Conservation (phyloP, 2,888 invertebrate species). For the Papilio protenor region DNA sequence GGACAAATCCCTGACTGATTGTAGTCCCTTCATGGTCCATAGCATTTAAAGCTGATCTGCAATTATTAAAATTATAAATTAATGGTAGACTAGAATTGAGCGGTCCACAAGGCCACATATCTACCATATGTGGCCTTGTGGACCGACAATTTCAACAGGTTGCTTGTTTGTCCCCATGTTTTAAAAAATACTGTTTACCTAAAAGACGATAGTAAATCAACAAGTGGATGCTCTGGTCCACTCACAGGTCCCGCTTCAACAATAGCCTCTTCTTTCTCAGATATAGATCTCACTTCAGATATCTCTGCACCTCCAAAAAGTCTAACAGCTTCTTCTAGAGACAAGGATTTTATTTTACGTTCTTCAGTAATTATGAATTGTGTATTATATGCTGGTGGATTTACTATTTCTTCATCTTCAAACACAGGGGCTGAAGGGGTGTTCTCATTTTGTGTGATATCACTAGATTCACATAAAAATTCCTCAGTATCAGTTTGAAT, state of each 20-base stretch:
- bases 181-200: conserved; percentile 56
- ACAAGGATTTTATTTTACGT: conserved; percentile 63
- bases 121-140: too few relatives aligned
- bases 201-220: conserved; percentile 76
- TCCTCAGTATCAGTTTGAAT: neutral
- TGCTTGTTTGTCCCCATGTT: neutral
- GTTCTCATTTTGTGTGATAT: conserved; percentile 45
- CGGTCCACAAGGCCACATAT: too few relatives aligned
- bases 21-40: conserved; percentile 66
- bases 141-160: too few relatives aligned
- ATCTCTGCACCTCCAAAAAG: conserved; percentile 71
- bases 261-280: conserved; percentile 69
- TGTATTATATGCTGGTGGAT: conserved; percentile 22
- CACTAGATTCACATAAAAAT: neutral
- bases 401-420: conserved; percentile 52
- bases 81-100: conserved; percentile 11
- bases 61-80: conserved; percentile 28
- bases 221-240: conserved; percentile 73
- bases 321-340: conserved; percentile 68
- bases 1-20: conserved; percentile 59
- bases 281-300: conserved; percentile 66
- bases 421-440: conserved; percentile 73
- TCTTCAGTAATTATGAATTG: conserved; percentile 39
- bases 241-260: conserved; percentile 69
- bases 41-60: conserved; percentile 71